Base-by-base conservation (phyloP, 2,888 invertebrate genomes). In the Psylliodes chrysocephalus region DNA sequence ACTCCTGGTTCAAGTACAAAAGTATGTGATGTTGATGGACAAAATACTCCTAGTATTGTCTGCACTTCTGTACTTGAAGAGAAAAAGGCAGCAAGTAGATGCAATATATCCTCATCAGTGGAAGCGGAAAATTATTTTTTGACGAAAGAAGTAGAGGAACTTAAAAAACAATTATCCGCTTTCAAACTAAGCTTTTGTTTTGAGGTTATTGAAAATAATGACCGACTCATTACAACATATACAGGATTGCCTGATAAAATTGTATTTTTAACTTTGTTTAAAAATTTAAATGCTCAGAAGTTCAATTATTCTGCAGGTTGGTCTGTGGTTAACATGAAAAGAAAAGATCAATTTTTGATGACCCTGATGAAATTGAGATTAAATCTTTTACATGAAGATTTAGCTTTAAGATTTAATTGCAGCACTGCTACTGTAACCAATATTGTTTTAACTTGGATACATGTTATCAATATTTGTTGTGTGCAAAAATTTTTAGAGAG, bases 301-400 rank as follows among this genome's bases (percentile, higher is more conserved):
- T 14, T 55, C 5, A 44, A 1, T 30, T 56, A 56, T 56, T 33
- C 17, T 56, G 30, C 18, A 19, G n/a, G 14, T 1, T 56, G 56
- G 46, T 33, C 28, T 18, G 56, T 56, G 17, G 19, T 5, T 1
- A 56, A 30, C 6, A 10, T 56, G 4, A n/a, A 30, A 8, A 56
- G 33, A 46, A 46, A 30, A n/a, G 56, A 56, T 35, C 35, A 56
- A 22, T n/a, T 57, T 10, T n/a, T 57, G 3, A 15, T 57, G 22
- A 14, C 12, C 3, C 40, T 47, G 12, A 57, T 57, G 25, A 57
- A 57, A 49, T 18, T 57, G 28, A 56, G 33, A 14, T 25, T 8
- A 19, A 57, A 57, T 22, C 25, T 46, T 47, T 12, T 19, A 2
- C 17, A 56, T 14, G 18, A 14, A n/a, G n/a, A n/a, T n/a, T n/a